Evolutionary conservation across 1,140 invertebrate species (phyloP), one percentile per base, ranked within the genome.

Genomic region (Metopolophium dirhodum): DNA sequence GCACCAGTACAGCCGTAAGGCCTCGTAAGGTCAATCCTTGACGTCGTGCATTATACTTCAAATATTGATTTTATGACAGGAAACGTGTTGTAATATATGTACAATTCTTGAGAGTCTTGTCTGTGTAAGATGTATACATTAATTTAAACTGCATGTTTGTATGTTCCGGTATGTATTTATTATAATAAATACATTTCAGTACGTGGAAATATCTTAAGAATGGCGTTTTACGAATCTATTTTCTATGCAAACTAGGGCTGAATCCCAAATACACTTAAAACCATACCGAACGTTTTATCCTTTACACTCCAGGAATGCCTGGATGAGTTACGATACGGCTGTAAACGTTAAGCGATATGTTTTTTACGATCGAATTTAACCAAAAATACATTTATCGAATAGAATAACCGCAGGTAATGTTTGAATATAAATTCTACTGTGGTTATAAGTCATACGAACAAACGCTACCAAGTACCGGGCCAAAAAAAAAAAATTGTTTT

Each of bases 321-420:
- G 87, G 87, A 51, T 88, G 87, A 88, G 87, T 54, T 88, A 88
- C 87, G 87, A 22, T 88, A 77, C 18, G 18, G 87, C 49, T 51
- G 87, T 49, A 88, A 87, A 86, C 26, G 85, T 86, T 86, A 86
- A 86, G 49, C 85, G 41, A 41, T 47, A 86, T 86, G 37, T 86
- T 30, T 85, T 86, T 86, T 86, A 86, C 45, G 85, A 47, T n/a
- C 41, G 9, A 47, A 86, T 86, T 86, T 47, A 47, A 30, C 41
- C 26, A 18, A 47, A 86, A 86, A 41, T 45, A 86, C 61, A 45
- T 45, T 45, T 86, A 41, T 86, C 45, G 83, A 86, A 86, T 26
- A 86, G 26, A n/a, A 86, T 86, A 86, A 47, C 41, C 30, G 30
- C 23, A n/a, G 14, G 41, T 47, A 47, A n/a, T 86, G 37, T 30